These are phyloP conservation scores for Muntiacus reevesi DNA, from an alignment of 2,113 vertebrate species.

Conservation along the genomic window DNA sequence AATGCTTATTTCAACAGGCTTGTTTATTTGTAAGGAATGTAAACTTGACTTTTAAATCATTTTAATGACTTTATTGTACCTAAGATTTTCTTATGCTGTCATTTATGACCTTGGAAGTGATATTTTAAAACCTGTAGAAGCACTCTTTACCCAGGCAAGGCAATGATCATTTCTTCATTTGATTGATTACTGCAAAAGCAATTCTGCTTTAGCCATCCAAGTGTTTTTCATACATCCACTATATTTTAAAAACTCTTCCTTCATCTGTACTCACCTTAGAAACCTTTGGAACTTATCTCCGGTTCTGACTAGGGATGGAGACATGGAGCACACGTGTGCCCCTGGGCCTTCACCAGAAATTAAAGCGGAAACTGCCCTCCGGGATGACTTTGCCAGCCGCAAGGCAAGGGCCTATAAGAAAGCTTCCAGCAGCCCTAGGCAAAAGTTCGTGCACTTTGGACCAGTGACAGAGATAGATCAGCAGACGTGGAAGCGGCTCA, in stretches of 20 bases:
- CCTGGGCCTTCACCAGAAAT: constrained; percentile 75
- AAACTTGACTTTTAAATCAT: background rate
- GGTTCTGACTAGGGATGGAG: constrained; percentile 76
- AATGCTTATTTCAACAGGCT: background rate
- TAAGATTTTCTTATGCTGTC: background rate
- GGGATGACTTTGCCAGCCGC: constrained; percentile 82
- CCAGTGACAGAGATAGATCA: constrained; percentile 94
- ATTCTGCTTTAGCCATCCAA: background rate
- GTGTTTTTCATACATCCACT: background rate
- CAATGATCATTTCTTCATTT: background rate
- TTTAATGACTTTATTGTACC: background rate
- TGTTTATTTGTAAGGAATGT: background rate
- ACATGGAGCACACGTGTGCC: constrained; percentile 49
- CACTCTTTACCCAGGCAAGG: background rate
- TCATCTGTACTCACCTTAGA: constrained; percentile 53
- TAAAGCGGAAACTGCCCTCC: constrained; percentile 77
- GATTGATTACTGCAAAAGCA: background rate
- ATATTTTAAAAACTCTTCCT: background rate
- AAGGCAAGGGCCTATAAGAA: constrained; percentile 84
- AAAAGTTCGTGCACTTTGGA: constrained; percentile 94
- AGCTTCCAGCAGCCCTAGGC: constrained; percentile 75
- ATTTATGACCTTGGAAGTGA: background rate
- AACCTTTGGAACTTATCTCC: constrained; percentile 71
- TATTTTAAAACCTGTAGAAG: background rate
- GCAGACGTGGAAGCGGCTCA: constrained; percentile 85